Conservation (phyloP, 1,140 invertebrate genomes). For the Augochlora pura region DNA sequence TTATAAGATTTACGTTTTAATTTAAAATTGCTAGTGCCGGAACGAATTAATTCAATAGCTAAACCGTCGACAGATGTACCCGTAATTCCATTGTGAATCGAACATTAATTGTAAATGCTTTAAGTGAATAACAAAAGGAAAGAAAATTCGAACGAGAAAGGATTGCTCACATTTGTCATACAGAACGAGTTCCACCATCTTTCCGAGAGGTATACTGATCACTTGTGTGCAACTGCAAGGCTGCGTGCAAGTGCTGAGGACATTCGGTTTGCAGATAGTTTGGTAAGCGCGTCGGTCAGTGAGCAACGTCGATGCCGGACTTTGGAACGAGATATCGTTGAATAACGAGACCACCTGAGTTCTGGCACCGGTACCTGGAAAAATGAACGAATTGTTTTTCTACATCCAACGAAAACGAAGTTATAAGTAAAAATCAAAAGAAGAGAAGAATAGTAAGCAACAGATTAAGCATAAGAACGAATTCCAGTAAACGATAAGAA, state of each 20-base stretch:
- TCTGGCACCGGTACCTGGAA: neutral
- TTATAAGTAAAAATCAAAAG: no score
- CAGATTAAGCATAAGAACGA: no score
- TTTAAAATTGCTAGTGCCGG: no score
- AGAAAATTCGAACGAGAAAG: no score
- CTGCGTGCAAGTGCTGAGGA: neutral
- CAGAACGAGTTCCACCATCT: constrained; percentile 47
- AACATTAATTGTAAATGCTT: no score
- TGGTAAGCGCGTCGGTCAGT: constrained; percentile 65
- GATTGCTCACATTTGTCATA: constrained; percentile 48
- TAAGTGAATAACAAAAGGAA: no score
- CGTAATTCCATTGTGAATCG: no score
- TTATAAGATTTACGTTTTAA: no score
- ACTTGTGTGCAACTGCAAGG: constrained; percentile 50
- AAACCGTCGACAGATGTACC: no score
- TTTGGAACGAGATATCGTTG: constrained; percentile 76
- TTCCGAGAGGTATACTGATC: neutral
- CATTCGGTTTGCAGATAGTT: constrained; percentile 18
- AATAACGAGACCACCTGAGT: constrained; percentile 55
- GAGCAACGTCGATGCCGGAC: constrained; percentile 78
- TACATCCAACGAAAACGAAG: neutral
- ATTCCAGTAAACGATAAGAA: neutral
- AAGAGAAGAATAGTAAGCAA: no score
- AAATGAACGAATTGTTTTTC: neutral
- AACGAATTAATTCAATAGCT: no score